Base-by-base conservation (phyloP, 2,797 vertebrate genomes). In the Danio choprae region DNA sequence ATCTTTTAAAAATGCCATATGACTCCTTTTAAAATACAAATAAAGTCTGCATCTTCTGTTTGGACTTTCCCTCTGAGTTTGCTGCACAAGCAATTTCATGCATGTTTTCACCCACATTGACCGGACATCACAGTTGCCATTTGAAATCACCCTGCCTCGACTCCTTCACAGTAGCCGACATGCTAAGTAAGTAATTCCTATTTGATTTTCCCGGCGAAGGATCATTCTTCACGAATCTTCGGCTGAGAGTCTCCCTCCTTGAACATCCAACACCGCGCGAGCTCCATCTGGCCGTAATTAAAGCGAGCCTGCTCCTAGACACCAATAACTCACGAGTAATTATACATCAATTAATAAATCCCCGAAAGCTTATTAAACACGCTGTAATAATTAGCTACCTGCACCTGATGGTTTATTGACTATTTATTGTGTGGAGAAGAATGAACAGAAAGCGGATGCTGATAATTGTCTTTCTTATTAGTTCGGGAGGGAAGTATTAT, bases 311-410 rank as follows among this genome's bases (percentile, higher is more conserved):
- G 80, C 83, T 83, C 82, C 67, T 75, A 81, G 79, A 86, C 63
- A 82, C 84, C 83, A 86, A 88, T 88, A 87, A 85, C 76, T 87
- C 83, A 86, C 83, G 78, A 81, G 75, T 85, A 87, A 88, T 89
- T 86, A 89, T 77, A 62, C 84, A 84, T 84, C 83, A 85, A 87
- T 87, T 86, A 87, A 86, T 89, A 84, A 86, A 87, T 83, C 84
- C 87, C 84, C 64, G 74, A 87, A 88, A 86, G 87, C 83, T 72
- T 87, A 87, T 88, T 86, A 88, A 85, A 87, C 81, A 77, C 70
- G 53, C 75, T 44, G 58, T 77, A 83, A 81, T 86, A 84, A 84
- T 84, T 79, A 86, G 55, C 82, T 84, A 81, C 77, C 50, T 48
- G 71, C 75, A 81, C 81, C 81, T 84, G 71, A 83, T 70, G 77